A percentile compares a stretch with the other conserved stretches of the same genome.
phyloP scores from a whole-genome alignment of 2,113 vertebrate species.

The Elachura formosa region DNA sequence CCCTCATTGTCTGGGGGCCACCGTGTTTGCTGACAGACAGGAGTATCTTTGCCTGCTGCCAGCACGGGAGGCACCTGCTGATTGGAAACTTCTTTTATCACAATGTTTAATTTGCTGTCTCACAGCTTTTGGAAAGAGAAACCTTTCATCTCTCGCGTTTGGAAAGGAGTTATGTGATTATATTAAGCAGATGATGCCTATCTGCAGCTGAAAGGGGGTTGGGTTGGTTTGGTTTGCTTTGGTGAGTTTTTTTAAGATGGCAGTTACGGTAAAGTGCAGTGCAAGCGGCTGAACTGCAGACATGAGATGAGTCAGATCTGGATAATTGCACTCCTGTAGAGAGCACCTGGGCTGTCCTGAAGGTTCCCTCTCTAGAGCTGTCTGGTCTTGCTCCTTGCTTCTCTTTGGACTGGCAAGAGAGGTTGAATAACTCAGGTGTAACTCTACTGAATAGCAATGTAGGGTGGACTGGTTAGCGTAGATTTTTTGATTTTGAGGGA shows the following conservation, averaged over 20 bases:
- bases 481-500: background rate
- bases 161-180: background rate
- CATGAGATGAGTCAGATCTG: background rate
- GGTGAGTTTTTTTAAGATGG: background rate
- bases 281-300: background rate
- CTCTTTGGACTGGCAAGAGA: background rate
- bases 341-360: background rate
- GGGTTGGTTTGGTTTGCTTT: background rate
- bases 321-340: background rate
- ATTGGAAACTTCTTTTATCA: slow-evolving; percentile 17
- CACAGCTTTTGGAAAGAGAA: slow-evolving; percentile 15
- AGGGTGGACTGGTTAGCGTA: background rate
- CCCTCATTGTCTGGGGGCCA: background rate
- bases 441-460: background rate
- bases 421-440: background rate
- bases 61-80: slow-evolving; percentile 31
- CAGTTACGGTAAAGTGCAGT: background rate
- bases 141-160: background rate
- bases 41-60: background rate
- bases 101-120: slow-evolving; percentile 14
- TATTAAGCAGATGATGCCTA: background rate
- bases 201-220: background rate
- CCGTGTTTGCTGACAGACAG: background rate
- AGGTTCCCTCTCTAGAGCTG: background rate
- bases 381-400: background rate